These are phyloP conservation scores for Meandrina meandrites DNA, from an alignment of 92 coral and sea anemone species.

Conservation along the genomic window DNA sequence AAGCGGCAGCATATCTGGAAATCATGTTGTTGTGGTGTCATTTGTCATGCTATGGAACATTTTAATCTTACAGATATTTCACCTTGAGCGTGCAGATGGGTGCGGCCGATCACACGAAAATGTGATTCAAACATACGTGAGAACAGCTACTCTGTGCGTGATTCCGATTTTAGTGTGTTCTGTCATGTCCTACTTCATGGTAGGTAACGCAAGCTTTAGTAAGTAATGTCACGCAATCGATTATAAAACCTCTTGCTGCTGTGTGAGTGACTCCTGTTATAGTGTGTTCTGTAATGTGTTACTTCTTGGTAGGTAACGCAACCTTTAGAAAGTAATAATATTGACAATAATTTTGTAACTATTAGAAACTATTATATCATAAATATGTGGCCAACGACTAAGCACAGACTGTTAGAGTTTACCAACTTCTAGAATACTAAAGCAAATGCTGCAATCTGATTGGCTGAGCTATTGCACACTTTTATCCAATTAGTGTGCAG, in stretches of 20 bases:
- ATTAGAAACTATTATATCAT: background rate
- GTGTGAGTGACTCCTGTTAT: constrained; percentile 37
- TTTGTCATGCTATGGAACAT: no score
- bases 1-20: no score
- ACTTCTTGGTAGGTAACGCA: constrained; percentile 24
- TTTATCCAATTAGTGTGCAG: no score
- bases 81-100: constrained; percentile 55
- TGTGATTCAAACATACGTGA: constrained; percentile 56
- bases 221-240: background rate
- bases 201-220: background rate
- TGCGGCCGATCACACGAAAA: constrained; percentile 59
- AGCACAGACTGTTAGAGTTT: no score
- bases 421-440: no score
- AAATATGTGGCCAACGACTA: no score
- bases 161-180: constrained; percentile 53
- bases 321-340: background rate
- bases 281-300: no score
- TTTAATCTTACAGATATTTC: constrained; percentile 43
- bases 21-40: no score
- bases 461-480: no score
- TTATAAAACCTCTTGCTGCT: constrained; percentile 37
- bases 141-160: constrained; percentile 42
- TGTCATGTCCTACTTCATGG: constrained; percentile 57
- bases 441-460: no score
- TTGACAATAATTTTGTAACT: no score